Evolutionary conservation across 2,797 vertebrate genomes (phyloP), one percentile per base, ranked within the genome.

Genomic region (Acridotheres tristis): DNA sequence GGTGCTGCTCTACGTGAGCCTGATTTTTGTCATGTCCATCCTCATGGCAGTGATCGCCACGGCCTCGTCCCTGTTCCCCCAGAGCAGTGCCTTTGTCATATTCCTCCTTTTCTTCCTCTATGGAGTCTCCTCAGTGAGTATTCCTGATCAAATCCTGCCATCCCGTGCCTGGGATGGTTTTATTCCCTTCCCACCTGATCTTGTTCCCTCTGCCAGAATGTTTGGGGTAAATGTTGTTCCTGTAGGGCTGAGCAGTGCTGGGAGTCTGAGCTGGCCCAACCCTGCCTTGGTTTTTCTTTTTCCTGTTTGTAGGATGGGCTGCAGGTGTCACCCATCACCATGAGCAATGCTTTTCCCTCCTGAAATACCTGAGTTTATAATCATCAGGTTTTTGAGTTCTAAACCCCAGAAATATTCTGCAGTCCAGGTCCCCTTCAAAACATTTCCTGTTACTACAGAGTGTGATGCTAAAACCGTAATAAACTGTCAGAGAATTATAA

Each of bases 21-120:
- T 99, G 96, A 99, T 99, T 74, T 99, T 99, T 68, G 97, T 98
- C 78, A 99, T 99, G 98, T 99, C 99, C 69, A 84, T 99, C 91
- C 97, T 99, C n/a, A 99, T 99, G 99, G 98, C 99, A 2, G 77
- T 99, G 95, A 99, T 99, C 17, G 98, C 99, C 5, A 99, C 99
- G 0, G 98, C 98, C 90, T 99, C 99, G 3, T 98, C 98, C 0
- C 98, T 99, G 27, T 99, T 99, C 88, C 99, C 99, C 34, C 98
- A 98, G 96, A 99, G 99, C 93, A 98, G 99, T 97, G 98, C 99
- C 94, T 85, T 99, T 10, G 97, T 99, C 78, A 97, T 99, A 85
- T 99, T 99, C 96, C 97, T 98, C 14, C 98, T 99, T 76, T 99
- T 99, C 94, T 99, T 99, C 97, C 98, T 99, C 15, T 99, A 99